Evolutionary conservation across 1,140 invertebrate species (phyloP), one percentile per base, ranked within the genome.

Genomic region (Ylistrum balloti): DNA sequence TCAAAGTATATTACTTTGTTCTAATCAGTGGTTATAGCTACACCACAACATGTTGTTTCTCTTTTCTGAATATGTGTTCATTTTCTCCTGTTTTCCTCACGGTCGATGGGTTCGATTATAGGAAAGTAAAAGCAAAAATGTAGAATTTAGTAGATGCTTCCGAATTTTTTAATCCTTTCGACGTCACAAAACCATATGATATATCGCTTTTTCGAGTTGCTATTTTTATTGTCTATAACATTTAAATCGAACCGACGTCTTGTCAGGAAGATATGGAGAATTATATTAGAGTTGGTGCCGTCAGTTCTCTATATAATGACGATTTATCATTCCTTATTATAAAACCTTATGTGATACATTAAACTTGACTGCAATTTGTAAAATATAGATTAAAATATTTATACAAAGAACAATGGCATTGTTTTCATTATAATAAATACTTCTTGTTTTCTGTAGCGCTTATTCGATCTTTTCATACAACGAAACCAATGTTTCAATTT

Each of bases 321-420:
- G 45, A 48, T 48, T 17, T 74, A 74, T 28, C 22, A 74, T 74
- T 74, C 56, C 56, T 28, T 1, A 5, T 9, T 5, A 1, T 28
- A 74, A 28, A 74, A 28, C 5, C 22, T 28, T 28, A 74, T 74
- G 56, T 74, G 56, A 74, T 74, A 74, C 22, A 74, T 28, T 74
- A 74, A 74, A 74, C n/a, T 5, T 74, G 45, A 56, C 22, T 20
- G n/a, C n/a, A n/a, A n/a, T n/a, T n/a, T n/a, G n/a, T n/a, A 74
- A n/a, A 28, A 74, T 3, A 74, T 22, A 74, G 56, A 74, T 74
- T 74, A 74, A 74, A 74, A 74, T 74, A 74, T 74, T n/a, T 74
- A 74, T 74, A 74, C 56, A 74, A 74, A 28, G 22, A 28, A 74
- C 13, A 28, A 74, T n/a, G 0, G 56, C 28, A 17, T 48, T 48